phyloP scores from a whole-genome alignment of 53 echinoderm and acorn worm genomes.

The Apostichopus leukothele region DNA sequence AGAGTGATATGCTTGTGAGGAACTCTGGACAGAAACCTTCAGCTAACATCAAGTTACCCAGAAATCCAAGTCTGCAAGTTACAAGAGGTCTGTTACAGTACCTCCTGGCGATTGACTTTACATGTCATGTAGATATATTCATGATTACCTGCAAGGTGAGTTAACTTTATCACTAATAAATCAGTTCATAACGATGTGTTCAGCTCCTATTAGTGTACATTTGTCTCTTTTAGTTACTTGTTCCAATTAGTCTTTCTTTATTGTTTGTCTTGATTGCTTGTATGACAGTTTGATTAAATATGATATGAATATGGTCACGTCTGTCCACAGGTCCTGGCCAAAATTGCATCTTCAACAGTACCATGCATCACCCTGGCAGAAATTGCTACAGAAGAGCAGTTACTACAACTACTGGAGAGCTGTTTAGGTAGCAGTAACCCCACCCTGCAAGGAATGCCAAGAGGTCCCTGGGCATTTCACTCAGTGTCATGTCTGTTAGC shows the following conservation, averaged over 20 bases:
- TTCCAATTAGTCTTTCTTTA: no score
- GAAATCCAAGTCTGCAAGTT: conserved; percentile 83
- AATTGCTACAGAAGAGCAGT: conserved; percentile 77
- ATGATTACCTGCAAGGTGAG: conserved; percentile 97
- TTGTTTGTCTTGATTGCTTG: no score
- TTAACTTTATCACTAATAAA: background rate
- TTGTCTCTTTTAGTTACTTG: no score
- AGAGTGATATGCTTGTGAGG: conserved; percentile 19
- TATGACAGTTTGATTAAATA: background rate
- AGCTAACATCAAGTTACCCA: conserved; percentile 59
- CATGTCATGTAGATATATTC: conserved; percentile 94
- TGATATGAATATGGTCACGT: background rate
- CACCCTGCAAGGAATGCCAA: conserved; percentile 58
- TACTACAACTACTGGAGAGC: conserved; percentile 78
- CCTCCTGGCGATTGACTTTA: conserved; percentile 95
- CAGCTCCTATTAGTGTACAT: background rate
- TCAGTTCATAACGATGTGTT: background rate
- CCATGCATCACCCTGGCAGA: conserved; percentile 90
- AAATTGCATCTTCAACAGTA: conserved; percentile 83
- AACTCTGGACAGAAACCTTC: conserved; percentile 1
- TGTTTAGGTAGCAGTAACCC: conserved; percentile 59
- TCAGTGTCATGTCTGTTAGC: conserved; percentile 87
- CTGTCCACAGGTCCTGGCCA: conserved; percentile 71
- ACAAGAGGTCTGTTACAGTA: conserved; percentile 83
- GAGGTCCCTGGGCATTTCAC: conserved; percentile 95